Percentiles rank a stretch among this genome's conserved stretches.
phyloP scores from a whole-genome alignment of 35 echinoderm and acorn worm species.

The Apostichopus parvimensis region DNA sequence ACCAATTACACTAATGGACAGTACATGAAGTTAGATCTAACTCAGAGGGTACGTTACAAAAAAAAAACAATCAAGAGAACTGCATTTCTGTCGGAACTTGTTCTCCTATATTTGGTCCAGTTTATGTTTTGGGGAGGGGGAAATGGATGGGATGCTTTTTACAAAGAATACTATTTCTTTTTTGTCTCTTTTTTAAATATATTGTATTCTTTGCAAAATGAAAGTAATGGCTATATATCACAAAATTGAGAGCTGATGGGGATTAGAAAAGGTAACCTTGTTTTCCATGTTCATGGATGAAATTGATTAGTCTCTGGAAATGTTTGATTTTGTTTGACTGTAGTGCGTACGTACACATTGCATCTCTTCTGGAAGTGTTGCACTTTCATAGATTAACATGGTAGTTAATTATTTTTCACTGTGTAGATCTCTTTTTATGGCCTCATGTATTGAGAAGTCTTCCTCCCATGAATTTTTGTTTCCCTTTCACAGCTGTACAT shows the following conservation, averaged over 20 bases:
- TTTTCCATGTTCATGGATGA: neutral
- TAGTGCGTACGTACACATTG: neutral
- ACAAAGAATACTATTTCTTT: neutral
- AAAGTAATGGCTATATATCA: too few species aligned
- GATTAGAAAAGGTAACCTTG: neutral
- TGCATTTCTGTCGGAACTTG: neutral
- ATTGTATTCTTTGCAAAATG: neutral
- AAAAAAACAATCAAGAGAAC: neutral
- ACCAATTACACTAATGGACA: slow-evolving; percentile 54
- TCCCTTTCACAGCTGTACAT: slow-evolving; percentile 62
- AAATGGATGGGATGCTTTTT: neutral
- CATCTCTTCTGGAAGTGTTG: too few species aligned
- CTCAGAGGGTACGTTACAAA: slow-evolving; percentile 59
- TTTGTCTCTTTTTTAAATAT: neutral
- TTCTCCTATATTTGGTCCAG: neutral
- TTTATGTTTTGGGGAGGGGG: neutral
- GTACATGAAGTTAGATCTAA: slow-evolving; percentile 65
- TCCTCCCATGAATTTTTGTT: too few species aligned
- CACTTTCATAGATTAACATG: too few species aligned
- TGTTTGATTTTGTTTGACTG: too few species aligned
- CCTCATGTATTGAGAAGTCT: too few species aligned
- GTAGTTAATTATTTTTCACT: too few species aligned
- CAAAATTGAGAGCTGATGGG: too few species aligned
- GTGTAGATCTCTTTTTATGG: too few species aligned
- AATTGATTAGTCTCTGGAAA: too few species aligned